These are phyloP conservation scores for Drosophila arizonae DNA, from an alignment of 1,140 invertebrate genomes.

Conservation along the genomic window DNA sequence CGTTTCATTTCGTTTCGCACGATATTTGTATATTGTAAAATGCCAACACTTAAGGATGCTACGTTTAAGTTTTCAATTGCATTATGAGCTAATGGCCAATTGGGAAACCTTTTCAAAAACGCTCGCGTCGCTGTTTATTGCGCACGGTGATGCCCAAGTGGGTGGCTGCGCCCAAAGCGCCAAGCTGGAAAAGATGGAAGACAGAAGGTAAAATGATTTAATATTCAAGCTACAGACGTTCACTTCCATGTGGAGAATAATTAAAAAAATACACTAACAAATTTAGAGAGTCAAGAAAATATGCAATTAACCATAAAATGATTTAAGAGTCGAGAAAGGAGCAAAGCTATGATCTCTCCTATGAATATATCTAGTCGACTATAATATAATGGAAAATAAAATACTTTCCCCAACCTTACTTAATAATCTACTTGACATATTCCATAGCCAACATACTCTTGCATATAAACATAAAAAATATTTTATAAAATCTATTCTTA, in stretches of 20 bases:
- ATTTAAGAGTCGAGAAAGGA: too few relatives aligned
- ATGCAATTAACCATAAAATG: too few relatives aligned
- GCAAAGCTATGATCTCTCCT: too few relatives aligned
- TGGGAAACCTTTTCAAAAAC: slow-evolving; percentile 53
- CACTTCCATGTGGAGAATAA: neutral
- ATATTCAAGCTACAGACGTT: neutral
- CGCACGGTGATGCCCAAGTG: slow-evolving; percentile 76
- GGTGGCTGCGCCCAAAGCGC: slow-evolving; percentile 61
- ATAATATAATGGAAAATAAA: neutral
- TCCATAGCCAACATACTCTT: too few relatives aligned
- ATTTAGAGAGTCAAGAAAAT: neutral
- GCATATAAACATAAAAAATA: too few relatives aligned
- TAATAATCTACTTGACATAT: too few relatives aligned
- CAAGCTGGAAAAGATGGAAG: slow-evolving; percentile 40
- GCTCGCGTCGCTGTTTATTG: slow-evolving; percentile 72
- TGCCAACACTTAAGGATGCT: slow-evolving; percentile 38
- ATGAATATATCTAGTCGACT: too few relatives aligned
- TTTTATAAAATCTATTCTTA: slow-evolving; percentile 45
- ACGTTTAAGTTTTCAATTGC: slow-evolving; percentile 11
- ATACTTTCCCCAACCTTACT: too few relatives aligned
- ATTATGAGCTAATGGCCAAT: slow-evolving; percentile 23
- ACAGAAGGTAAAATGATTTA: slow-evolving; percentile 35
- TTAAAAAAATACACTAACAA: slow-evolving; percentile 1
- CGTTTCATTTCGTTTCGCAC: slow-evolving; percentile 20
- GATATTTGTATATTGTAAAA: slow-evolving; percentile 34